Percentiles rank a stretch among this genome's conserved stretches.
These are phyloP conservation scores for Lasioglossum marginatum DNA, from an alignment of 2,888 invertebrate species.

Conservation along the genomic window DNA sequence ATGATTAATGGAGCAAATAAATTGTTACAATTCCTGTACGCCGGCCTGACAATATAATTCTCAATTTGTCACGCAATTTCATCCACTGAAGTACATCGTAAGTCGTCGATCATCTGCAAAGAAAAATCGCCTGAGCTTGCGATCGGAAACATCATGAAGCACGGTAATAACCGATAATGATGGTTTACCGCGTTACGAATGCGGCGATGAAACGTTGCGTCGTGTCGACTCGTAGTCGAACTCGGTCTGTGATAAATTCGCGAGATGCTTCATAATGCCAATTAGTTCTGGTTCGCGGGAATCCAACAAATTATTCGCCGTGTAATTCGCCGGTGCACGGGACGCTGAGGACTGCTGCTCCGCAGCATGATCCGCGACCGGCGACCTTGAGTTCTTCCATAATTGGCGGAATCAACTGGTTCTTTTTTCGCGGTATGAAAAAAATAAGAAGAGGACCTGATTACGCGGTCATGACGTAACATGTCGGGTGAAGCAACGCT, in stretches of 20 bases:
- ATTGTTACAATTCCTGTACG: too few species aligned
- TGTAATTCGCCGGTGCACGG: constrained; percentile 35
- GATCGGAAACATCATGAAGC: neutral
- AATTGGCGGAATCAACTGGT: constrained; percentile 66
- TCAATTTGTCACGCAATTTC: too few species aligned
- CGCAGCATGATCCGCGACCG: constrained; percentile 20
- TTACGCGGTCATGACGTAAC: constrained; percentile 43
- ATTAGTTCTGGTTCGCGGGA: neutral
- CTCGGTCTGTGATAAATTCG: neutral
- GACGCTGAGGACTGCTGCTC: neutral
- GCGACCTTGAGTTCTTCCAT: constrained; percentile 60
- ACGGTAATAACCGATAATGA: neutral
- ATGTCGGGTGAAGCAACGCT: constrained; percentile 30
- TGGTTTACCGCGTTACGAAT: neutral
- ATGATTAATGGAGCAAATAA: too few species aligned
- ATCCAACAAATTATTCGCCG: constrained; percentile 34
- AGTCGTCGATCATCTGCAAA: neutral
- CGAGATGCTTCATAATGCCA: neutral
- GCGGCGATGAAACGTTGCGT: neutral
- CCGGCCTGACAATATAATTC: too few species aligned
- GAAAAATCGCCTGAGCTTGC: neutral
- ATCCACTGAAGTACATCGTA: too few species aligned
- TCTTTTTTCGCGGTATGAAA: constrained; percentile 29
- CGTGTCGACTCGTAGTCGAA: neutral
- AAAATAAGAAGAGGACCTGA: constrained; percentile 48